These are phyloP conservation scores for Mastacembelus armatus DNA, from an alignment of 2,797 vertebrate species.

Conservation along the genomic window DNA sequence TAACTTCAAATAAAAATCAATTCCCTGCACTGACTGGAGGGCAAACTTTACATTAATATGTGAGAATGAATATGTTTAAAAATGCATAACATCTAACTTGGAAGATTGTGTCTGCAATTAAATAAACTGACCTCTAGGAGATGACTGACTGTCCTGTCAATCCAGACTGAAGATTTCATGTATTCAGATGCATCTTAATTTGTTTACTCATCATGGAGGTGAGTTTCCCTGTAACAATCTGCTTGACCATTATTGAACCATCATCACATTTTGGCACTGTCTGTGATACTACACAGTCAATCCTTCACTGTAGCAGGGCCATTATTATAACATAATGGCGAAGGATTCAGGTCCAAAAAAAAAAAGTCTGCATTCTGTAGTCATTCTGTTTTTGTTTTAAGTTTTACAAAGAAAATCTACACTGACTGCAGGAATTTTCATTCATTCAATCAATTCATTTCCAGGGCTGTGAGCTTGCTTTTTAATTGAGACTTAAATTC, in stretches of 20 bases:
- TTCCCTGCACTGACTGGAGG: not conserved
- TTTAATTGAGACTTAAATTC: not conserved
- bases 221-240: constrained; percentile 33
- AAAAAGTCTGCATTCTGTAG: not conserved
- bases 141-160: constrained; percentile 34
- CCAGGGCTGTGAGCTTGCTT: not conserved
- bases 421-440: not conserved
- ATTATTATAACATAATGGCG: not conserved
- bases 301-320: not conserved
- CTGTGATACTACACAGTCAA: not conserved
- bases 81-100: constrained; percentile 11
- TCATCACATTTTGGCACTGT: constrained; percentile 4
- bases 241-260: constrained; percentile 23
- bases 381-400: not conserved
- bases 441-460: constrained; percentile 6
- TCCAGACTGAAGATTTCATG: constrained; percentile 27
- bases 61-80: constrained; percentile 8
- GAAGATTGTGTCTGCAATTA: constrained; percentile 22
- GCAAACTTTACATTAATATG: not conserved
- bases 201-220: constrained; percentile 51
- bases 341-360: not conserved
- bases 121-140: constrained; percentile 15
- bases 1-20: constrained; percentile 6
- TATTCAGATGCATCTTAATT: constrained; percentile 46
- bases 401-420: constrained; percentile 1